Conservation (phyloP, 2,797 vertebrate genomes). For the Sardinella longiceps region DNA sequence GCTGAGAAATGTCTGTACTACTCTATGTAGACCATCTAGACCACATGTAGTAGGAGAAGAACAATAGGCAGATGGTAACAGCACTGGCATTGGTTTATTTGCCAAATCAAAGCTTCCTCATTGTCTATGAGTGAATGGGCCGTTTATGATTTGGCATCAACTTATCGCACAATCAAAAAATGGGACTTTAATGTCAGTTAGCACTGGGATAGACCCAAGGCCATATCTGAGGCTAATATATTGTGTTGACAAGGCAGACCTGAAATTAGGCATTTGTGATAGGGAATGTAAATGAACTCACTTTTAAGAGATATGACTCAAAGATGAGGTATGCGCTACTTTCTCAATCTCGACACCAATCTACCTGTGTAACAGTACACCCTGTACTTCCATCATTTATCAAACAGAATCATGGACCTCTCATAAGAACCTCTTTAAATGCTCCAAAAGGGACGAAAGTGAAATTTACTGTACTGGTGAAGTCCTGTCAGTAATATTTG, state of each 20-base stretch:
- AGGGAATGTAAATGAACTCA: neutral
- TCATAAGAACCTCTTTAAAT: neutral
- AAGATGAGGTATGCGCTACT: neutral
- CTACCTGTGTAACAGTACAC: neutral
- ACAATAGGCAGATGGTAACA: neutral
- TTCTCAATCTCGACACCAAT: neutral
- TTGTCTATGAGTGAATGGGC: slow-evolving; percentile 4
- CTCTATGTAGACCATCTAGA: neutral
- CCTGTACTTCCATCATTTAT: neutral
- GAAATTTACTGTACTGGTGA: neutral
- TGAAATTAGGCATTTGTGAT: neutral
- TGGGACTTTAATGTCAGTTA: neutral
- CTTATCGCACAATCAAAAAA: neutral
- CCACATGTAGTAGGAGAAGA: no score
- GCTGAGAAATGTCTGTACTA: neutral
- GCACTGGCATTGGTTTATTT: neutral
- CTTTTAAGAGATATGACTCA: neutral
- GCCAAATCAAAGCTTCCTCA: neutral
- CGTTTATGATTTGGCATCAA: neutral
- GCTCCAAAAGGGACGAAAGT: neutral
- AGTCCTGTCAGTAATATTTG: no score
- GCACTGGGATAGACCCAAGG: neutral
- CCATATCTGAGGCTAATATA: neutral
- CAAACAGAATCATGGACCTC: neutral
- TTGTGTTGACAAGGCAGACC: neutral